Evolutionary conservation across 2,113 vertebrate genomes (phyloP).

Genomic region (Scomber scombrus): DNA sequence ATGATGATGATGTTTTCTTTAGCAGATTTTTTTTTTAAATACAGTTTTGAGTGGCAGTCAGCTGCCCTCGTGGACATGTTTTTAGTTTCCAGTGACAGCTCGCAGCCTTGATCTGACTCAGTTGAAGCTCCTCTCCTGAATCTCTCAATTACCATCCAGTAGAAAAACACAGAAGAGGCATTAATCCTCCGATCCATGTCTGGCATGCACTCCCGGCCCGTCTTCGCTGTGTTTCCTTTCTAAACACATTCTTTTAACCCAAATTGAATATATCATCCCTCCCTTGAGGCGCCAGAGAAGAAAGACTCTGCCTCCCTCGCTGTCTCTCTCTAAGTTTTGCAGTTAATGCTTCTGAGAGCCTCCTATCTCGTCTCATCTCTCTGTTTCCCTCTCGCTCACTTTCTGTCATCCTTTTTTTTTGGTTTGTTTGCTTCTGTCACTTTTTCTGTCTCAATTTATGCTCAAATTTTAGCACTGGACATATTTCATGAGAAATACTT

Average conservation of each 20-base stretch:
- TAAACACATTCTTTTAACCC: conserved; percentile 75
- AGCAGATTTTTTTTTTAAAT: not conserved
- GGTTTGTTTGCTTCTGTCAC: not conserved
- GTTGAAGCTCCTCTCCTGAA: conserved; percentile 44
- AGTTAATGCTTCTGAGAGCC: conserved; percentile 55
- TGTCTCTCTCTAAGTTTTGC: conserved; percentile 53
- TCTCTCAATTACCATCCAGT: conserved; percentile 65
- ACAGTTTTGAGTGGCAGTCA: conserved; percentile 35
- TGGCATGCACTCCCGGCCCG: conserved; percentile 25
- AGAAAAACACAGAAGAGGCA: conserved; percentile 54
- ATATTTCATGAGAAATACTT: not conserved
- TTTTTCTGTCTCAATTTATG: conserved; percentile 3
- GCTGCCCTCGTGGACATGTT: conserved; percentile 49
- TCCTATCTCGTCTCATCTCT: conserved; percentile 50
- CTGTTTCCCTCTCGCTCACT: conserved; percentile 22
- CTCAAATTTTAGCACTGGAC: not conserved
- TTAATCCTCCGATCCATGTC: conserved; percentile 57
- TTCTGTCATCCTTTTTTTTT: conserved; percentile 3
- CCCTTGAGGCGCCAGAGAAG: conserved; percentile 64
- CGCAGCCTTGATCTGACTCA: conserved; percentile 34
- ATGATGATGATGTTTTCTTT: not conserved
- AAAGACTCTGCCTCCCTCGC: conserved; percentile 55
- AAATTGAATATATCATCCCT: conserved; percentile 74
- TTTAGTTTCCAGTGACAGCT: conserved; percentile 50
- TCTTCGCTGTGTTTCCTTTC: conserved; percentile 54